Base-by-base conservation (phyloP, 2,113 vertebrate species). In the Anhinga rufa region DNA sequence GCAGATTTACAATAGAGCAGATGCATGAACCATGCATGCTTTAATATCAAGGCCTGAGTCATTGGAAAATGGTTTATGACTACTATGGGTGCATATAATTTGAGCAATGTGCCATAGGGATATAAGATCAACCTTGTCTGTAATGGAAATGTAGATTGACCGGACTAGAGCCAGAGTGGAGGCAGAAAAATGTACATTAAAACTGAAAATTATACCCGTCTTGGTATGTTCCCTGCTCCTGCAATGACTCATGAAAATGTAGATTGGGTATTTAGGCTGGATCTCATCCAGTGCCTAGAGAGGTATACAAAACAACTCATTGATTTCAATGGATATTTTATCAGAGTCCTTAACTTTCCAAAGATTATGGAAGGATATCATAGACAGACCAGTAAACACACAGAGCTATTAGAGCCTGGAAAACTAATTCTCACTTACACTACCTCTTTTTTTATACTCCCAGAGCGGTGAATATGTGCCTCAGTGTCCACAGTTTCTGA, bases 1-100 rank as follows among this genome's bases (percentile, higher is more conserved):
- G 90, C 89, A 93, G 93, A 88, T 94, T 96, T 96, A 81, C 90
- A 95, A 57, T 29, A 61, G 34, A 82, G 75, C 92, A 95, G 91
- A 90, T 93, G 89, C 81, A 46, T 17, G 69, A 97, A 55, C 55
- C 52, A 61, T 65, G 52, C 61, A 55, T 60, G 61, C 71, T 83
- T 61, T 81, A 81, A 60, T 87, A 95, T 79, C 80, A 48, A 44
- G 54, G 72, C 24, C 60, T 17, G 44, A 93, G 79, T 76, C 76
- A 62, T 6, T 66, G 66, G 64, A 49, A 93, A 81, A 92, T 71
- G 38, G 58, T 91, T 96, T 96, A 77, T 89, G 70, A 94, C 29
- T 54, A 15, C 78, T 76, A 24, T 20, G 40, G 22, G 40, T 29
- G 46, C 31, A 31, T 16, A 17, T 54, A 36, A 89, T 71, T 58